A percentile compares a stretch with the other conserved stretches of the same genome.
Evolutionary conservation across 1,140 invertebrate species (phyloP).

Genomic region (Hypsibius dujardini): DNA sequence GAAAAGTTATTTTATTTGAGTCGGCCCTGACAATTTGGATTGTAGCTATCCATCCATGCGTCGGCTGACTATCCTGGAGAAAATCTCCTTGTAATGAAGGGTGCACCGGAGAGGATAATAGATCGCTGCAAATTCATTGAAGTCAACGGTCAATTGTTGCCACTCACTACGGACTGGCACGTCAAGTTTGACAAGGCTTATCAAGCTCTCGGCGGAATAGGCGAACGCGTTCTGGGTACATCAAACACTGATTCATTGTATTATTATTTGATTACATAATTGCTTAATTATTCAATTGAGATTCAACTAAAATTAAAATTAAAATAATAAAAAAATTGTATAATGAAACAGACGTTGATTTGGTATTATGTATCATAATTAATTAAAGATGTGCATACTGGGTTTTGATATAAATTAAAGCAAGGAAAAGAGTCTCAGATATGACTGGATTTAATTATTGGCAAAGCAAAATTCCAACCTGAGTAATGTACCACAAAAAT

Average conservation of each 20-base stretch:
- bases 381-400: no score
- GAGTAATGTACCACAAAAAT: no score
- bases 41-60: background rate
- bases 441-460: no score
- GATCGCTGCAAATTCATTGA: conserved; percentile 22
- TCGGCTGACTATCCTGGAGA: background rate
- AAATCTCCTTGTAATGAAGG: conserved; percentile 21
- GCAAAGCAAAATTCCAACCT: no score
- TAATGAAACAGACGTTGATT: no score
- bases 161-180: conserved; percentile 16
- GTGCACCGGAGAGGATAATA: conserved; percentile 22
- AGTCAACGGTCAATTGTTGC: conserved; percentile 19
- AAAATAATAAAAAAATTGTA: no score
- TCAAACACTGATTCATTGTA: background rate
- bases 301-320: no score
- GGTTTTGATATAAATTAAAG: no score
- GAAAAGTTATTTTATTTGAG: no score
- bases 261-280: background rate
- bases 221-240: conserved; percentile 30
- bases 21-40: background rate
- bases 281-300: no score
- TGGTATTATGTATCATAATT: no score
- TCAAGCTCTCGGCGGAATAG: conserved; percentile 17
- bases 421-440: no score
- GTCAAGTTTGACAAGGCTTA: conserved; percentile 20